Evolutionary conservation across 2,797 vertebrate genomes (phyloP).

Genomic region (Phalanger gymnotis): DNA sequence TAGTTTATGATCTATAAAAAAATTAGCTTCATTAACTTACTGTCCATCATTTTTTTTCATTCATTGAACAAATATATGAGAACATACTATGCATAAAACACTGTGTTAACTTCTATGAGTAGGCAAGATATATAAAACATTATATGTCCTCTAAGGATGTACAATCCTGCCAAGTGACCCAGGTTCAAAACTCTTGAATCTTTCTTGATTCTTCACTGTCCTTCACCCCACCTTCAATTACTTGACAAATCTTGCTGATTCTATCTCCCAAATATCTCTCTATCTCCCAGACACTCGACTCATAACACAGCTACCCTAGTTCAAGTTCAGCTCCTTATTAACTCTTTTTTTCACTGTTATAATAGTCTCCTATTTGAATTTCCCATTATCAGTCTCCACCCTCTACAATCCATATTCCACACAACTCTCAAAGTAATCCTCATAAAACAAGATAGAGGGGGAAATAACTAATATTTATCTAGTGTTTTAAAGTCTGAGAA

Average conservation of each 20-base stretch:
- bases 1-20: background rate
- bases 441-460: background rate
- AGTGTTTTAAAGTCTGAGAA: background rate
- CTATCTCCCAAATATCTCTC: background rate
- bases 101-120: background rate
- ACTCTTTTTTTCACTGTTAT: background rate
- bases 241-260: background rate
- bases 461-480: background rate
- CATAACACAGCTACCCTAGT: background rate
- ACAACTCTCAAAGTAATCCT: background rate
- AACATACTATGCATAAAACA: background rate
- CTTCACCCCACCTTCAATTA: background rate
- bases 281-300: background rate
- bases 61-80: background rate
- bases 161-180: background rate
- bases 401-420: background rate
- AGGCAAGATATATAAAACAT: background rate
- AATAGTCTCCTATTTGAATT: background rate
- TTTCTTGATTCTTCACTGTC: background rate
- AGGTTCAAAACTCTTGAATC: background rate
- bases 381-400: background rate
- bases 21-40: background rate
- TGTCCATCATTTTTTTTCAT: background rate
- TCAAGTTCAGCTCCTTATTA: background rate
- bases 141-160: background rate